Evolutionary conservation across 2,888 invertebrate genomes (phyloP), one percentile per base, ranked within the genome.

Genomic region (Sipha maydis): DNA sequence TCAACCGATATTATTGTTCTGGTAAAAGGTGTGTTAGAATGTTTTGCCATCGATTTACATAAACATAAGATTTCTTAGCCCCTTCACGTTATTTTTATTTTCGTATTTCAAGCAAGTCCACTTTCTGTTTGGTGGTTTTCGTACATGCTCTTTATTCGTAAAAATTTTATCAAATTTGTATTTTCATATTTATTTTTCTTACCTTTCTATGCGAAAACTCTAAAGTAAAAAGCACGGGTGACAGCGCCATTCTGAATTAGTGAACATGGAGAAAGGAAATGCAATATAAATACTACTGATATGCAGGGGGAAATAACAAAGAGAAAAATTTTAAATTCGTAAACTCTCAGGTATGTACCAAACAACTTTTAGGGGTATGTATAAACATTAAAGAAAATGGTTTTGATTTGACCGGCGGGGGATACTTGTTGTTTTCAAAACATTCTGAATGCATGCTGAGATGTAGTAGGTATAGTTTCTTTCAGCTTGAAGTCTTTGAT

Each of bases 271-370:
- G 86, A 38, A 56, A 54, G 34, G 17, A 61, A 77, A 77, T 28
- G 67, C 85, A 69, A 84, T 84, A 76, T 84, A 76, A 84, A 84
- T 76, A 48, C 67, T n/a, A 17, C 5, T n/a, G 54, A 41, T 19
- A 31, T n/a, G 17, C 4, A 28, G 54, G 38, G 61, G 31, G 19
- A 75, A 75, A 82, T 88, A 31, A 88, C 86, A 79, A 80, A 80
- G 73, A n/a, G 61, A 75, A 54, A 88, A 88, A 86, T 86, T 79
- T 86, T 73, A 79, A 82, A 88, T 88, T 82, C 86, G 75, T 31
- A 48, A 80, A 61, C 80, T 56, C 61, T 9, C 75, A 80, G 79
- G 80, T 75, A 56, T 56, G n/a, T 67, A 31, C 56, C 73, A 17
- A 86, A 80, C 73, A 25, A 73, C 54, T 79, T 86, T 79, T 54